Conservation (phyloP, 2,797 vertebrate genomes). For the Sternotherus odoratus region DNA sequence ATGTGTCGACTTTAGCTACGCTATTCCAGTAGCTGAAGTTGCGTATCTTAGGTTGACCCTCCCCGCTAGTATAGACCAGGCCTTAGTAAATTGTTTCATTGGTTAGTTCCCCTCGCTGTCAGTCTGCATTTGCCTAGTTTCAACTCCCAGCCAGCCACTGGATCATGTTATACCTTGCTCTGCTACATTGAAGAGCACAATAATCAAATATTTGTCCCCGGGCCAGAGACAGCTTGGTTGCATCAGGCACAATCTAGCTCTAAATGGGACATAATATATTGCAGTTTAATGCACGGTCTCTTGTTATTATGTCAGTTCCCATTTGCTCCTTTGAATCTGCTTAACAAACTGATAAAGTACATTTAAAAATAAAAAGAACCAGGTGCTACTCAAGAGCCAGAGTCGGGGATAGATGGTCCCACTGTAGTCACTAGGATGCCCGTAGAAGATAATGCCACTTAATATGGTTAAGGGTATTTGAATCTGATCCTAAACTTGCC, state of each 20-base stretch:
- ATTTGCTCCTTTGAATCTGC: background rate
- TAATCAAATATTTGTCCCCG: no score
- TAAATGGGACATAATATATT: background rate
- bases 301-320: background rate
- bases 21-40: no score
- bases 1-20: no score
- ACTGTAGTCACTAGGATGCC: background rate
- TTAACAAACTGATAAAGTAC: background rate
- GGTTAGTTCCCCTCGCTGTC: no score
- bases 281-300: background rate
- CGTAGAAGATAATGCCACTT: background rate
- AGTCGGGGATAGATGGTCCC: background rate
- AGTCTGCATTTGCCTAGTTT: no score
- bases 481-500: background rate
- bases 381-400: background rate
- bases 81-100: no score
- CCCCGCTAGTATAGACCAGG: no score
- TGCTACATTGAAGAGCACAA: no score
- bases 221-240: background rate
- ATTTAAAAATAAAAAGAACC: background rate
- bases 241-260: background rate
- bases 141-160: no score
- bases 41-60: no score
- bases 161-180: no score
- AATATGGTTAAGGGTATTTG: background rate